Conservation (phyloP, 30 jellyfish, hydroid and myxozoan genomes). For the Cassiopea andromeda region DNA sequence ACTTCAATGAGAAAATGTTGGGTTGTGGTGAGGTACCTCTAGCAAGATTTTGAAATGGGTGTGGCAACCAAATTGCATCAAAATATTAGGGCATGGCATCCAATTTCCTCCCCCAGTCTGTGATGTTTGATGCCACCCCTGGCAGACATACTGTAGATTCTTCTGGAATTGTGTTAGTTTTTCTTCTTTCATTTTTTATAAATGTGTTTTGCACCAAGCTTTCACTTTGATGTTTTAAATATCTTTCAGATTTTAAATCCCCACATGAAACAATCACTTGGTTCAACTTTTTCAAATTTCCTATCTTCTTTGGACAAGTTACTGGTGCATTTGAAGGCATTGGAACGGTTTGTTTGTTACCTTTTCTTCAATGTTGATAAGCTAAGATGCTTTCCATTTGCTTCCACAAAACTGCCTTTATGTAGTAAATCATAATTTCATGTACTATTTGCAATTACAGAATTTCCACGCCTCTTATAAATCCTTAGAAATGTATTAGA, state of each 20-base stretch:
- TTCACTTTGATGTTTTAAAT: neutral
- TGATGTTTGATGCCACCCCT: too few species aligned
- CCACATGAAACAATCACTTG: slow-evolving; percentile 75
- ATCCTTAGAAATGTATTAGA: neutral
- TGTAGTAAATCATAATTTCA: neutral
- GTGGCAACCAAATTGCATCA: too few species aligned
- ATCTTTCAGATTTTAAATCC: slow-evolving; percentile 58
- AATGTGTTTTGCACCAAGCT: neutral
- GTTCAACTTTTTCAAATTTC: slow-evolving; percentile 83
- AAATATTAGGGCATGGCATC: too few species aligned
- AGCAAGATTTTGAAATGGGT: too few species aligned
- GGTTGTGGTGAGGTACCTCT: too few species aligned
- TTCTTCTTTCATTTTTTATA: neutral
- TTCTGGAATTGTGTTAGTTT: neutral
- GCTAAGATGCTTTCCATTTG: neutral
- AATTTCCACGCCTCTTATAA: too few species aligned
- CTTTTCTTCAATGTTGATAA: neutral
- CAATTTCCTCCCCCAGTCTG: too few species aligned
- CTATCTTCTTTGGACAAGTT: slow-evolving; percentile 98
- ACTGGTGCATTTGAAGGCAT: slow-evolving; percentile 99
- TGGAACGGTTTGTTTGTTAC: slow-evolving; percentile 86
- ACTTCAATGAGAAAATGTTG: too few species aligned
- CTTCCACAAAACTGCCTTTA: neutral
- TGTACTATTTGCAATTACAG: too few species aligned
- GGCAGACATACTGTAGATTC: neutral